A percentile compares a stretch with the other conserved stretches of the same genome.
Conservation (phyloP, 1,140 invertebrate genomes). For the Grapholita molesta region DNA sequence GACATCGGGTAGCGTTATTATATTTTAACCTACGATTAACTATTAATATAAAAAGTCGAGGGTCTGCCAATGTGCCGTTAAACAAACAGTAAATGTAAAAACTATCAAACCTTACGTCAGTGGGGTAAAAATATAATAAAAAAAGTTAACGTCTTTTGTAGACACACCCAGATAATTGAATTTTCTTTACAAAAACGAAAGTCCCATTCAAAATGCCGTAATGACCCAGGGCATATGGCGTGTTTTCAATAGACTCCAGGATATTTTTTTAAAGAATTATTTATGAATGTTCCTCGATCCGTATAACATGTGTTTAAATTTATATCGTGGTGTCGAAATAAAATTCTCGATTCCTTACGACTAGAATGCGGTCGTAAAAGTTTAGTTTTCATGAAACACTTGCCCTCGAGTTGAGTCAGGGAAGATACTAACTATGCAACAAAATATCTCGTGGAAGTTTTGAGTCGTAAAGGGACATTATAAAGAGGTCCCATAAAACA, state of each 20-base stretch:
- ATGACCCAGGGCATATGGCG: slow-evolving; percentile 53
- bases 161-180: slow-evolving; percentile 47
- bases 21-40: slow-evolving; percentile 30
- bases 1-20: slow-evolving; percentile 25
- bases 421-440: neutral
- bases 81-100: slow-evolving; percentile 41
- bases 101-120: slow-evolving; percentile 31
- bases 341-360: slow-evolving; percentile 7
- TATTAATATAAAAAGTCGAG: slow-evolving; percentile 29
- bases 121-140: slow-evolving; percentile 31
- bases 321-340: slow-evolving; percentile 4
- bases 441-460: neutral
- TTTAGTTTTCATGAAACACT: neutral
- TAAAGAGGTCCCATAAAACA: neutral
- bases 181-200: slow-evolving; percentile 46
- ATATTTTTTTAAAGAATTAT: slow-evolving; percentile 25
- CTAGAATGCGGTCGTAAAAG: neutral
- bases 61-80: slow-evolving; percentile 30
- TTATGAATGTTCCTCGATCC: slow-evolving; percentile 21
- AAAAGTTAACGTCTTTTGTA: slow-evolving; percentile 40
- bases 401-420: neutral
- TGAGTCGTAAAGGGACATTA: neutral
- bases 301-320: slow-evolving; percentile 26
- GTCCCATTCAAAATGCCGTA: slow-evolving; percentile 41
- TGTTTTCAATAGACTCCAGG: slow-evolving; percentile 34